These are phyloP conservation scores for Lithobates pipiens DNA, from an alignment of 2,797 vertebrate genomes.

Conservation along the genomic window DNA sequence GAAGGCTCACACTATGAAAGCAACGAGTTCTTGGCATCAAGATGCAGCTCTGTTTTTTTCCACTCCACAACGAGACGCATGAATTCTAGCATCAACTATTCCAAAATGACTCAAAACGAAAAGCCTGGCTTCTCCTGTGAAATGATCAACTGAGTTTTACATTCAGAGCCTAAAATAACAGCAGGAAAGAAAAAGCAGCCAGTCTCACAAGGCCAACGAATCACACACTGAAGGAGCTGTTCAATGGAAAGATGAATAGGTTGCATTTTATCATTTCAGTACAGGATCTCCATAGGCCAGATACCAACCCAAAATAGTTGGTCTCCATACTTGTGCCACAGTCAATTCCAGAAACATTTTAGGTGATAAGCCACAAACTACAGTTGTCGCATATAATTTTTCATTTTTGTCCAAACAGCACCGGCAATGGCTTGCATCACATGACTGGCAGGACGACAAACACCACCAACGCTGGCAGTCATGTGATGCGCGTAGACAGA, in stretches of 20 bases:
- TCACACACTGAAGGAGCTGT: not conserved
- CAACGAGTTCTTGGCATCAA: not conserved
- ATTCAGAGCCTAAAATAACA: slow-evolving; percentile 47
- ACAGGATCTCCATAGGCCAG: not conserved
- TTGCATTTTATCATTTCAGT: not conserved
- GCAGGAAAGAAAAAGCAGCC: slow-evolving; percentile 10
- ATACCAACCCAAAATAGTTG: not conserved
- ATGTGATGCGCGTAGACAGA: no score
- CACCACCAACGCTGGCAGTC: no score
- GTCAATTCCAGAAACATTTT: no score
- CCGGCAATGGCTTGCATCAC: no score
- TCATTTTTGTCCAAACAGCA: no score
- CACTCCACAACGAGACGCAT: not conserved
- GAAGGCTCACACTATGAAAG: slow-evolving; percentile 12
- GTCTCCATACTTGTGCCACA: not conserved
- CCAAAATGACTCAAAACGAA: slow-evolving; percentile 30
- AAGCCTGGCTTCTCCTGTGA: not conserved
- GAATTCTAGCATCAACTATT: slow-evolving; percentile 17
- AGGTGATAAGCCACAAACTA: no score
- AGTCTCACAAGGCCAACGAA: slow-evolving; percentile 42
- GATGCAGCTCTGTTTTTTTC: slow-evolving; percentile 4
- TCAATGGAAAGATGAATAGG: not conserved
- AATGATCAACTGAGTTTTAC: slow-evolving; percentile 11
- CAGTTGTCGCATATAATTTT: no score
- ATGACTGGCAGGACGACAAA: no score